Evolutionary conservation across 2,113 vertebrate genomes (phyloP), one percentile per base, ranked within the genome.

Genomic region (Numida meleagris): DNA sequence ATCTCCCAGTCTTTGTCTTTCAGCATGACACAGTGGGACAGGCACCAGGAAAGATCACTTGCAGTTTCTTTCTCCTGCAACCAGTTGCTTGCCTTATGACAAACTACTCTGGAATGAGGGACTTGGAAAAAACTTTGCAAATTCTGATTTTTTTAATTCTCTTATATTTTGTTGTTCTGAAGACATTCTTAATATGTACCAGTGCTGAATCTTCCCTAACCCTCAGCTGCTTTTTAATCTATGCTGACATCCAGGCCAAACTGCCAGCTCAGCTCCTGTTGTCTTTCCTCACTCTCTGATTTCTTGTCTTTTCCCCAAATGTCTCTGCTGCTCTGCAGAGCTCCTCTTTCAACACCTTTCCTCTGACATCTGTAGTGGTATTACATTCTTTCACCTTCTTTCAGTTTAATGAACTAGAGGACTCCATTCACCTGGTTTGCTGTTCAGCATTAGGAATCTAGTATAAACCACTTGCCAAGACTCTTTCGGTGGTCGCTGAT

Each of bases 361-460:
- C 25, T 88, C 61, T 59, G 38, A 67, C 70, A 11, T 53, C 62
- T 59, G 14, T 43, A 77, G 15, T 61, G 27, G 40, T 81, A 14
- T 86, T 89, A 36, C 13, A 85, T 38, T 70, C 89, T 82, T 82
- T 46, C 45, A 48, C 2, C 29, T 88, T 27, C 50, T 88, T 72
- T 74, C n/a, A 46, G 70, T 88, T 94, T 80, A 57, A 71, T 86
- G 67, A 93, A 63, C 36, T 57, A 88, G 66, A 84, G 55, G 71
- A 71, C 83, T 78, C 83, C 77, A 16, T 42, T 93, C 62, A 84
- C 62, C 68, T 92, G 33, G 18, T 57, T 92, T 95, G 86, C 83
- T 65, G 57, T 78, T 14, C 51, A 95, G 51, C 40, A 90, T 90
- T 92, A 78, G 19, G 12, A 78, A 65, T 57, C 75, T 67, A 68